Base-by-base conservation (phyloP, 2,113 vertebrate genomes). In the Pluvianellus socialis region DNA sequence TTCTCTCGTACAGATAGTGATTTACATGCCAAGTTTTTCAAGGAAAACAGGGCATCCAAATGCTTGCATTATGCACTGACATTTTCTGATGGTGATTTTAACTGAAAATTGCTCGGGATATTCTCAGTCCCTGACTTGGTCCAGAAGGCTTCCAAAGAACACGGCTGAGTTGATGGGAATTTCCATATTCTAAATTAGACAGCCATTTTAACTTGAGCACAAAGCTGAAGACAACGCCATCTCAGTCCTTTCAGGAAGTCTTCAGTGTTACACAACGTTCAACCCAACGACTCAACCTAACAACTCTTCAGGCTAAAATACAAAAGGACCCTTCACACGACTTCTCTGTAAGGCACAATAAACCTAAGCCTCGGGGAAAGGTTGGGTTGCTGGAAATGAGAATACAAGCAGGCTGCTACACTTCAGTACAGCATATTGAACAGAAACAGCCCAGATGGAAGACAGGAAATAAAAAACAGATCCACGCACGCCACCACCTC, bases 31-130 rank as follows among this genome's bases (percentile, higher is more conserved):
- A 97, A 91, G 61, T 71, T 96, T 93, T 88, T 77, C 92, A 67
- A 96, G 67, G 67, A 94, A 94, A 96, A 90, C 79, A 88, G 70
- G 79, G 38, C 42, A 92, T 59, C 85, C 82, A 96, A 95, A 88
- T 74, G 82, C 82, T 77, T 71, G 32, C 35, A 30, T 90, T 63
- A 89, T 14, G 65, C 73, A 49, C 35, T 88, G 80, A 88, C 79
- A 91, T 79, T 90, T 94, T 71, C 55, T 52, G 47, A 67, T 11
- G 44, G 59, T 33, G 93, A 93, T 80, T 93, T 92, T 79, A 79
- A 74, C 16, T 72, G 35, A 72, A 61, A 89, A 89, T 45, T 16
- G 28, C 55, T 79, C 10, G 27, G 52, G 49, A 91, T 89, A 87
- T 68, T 92, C 74, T 85, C 58, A 20, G 23, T 13, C 44, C 52